Evolutionary conservation across 2,113 vertebrate genomes (phyloP).

Genomic region (Limnothrissa miodon): DNA sequence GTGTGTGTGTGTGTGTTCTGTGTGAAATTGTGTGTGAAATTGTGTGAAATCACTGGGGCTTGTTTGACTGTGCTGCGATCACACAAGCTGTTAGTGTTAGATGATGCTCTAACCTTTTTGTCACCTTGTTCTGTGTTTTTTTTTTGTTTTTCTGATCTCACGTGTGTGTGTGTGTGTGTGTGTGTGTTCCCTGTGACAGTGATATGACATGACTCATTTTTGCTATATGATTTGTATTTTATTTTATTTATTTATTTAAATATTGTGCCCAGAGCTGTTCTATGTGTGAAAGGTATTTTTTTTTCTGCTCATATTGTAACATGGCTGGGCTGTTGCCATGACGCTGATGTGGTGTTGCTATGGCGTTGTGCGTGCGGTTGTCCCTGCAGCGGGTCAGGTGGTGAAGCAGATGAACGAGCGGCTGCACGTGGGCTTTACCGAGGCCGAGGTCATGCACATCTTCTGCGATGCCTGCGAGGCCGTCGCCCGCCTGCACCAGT

Average conservation of each 20-base stretch:
- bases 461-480: conserved; percentile 96
- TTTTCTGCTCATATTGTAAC: background rate
- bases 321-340: background rate
- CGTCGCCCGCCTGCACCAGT: conserved; percentile 92
- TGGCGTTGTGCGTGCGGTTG: background rate
- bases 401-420: conserved; percentile 98
- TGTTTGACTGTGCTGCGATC: background rate
- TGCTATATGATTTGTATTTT: background rate
- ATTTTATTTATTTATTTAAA: background rate
- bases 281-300: background rate
- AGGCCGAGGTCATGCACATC: conserved; percentile 86
- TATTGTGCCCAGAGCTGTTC: background rate
- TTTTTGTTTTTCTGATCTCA: too few species aligned
- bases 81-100: background rate
- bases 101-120: background rate
- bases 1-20: background rate
- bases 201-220: background rate
- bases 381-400: conserved; percentile 85
- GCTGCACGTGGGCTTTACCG: conserved; percentile 86
- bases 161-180: too few species aligned
- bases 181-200: too few species aligned
- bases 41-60: background rate
- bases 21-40: background rate
- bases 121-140: background rate
- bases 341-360: background rate